Base-by-base conservation (phyloP, 2,113 vertebrate species). In the Lota lota region DNA sequence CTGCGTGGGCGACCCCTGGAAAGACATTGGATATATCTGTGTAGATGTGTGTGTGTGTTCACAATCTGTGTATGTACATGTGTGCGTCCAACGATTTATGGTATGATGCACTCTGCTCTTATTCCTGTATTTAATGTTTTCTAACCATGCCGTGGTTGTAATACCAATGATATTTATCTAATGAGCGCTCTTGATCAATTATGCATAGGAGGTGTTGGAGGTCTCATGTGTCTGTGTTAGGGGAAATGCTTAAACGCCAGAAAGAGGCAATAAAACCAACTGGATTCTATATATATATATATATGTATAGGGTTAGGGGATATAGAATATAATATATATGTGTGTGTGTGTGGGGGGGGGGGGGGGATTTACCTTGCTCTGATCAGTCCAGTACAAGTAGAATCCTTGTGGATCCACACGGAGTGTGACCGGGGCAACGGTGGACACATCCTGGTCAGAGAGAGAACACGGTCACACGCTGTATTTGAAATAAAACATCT, bases 371-470 rank as follows among this genome's bases (percentile, higher is more conserved):
- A 98, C 97, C 96, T 99, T 99, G 79, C 94, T 99, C 75, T 98
- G 97, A 86, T 99, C 97, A 0, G 95, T 97, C 97, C 97, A 99
- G 88, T 98, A 95, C 60, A 99, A 94, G 92, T 96, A 99, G 90
- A 96, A 96, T 79, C 97, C 97, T 70, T 97, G 93, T 51, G 94
- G 93, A 83, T 99, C 97, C 73, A 98, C 96, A 69, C 90, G 90
- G 33, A 99, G 92, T 74, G 95, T 95, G 86, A 99, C 93, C 4
- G 96, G 94, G 79, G 91, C 94, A 66, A 98, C 96, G 33, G 94
- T 92, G 3, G 96, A 93, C 6, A 96, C 95, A 83, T 99, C 97
- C 97, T 99, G 17, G 11, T 36, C 67, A 71, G 63, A 72, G 6
- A 78, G 11, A 73, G n/a, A 70, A 6, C 40, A 16, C 62, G 18